phyloP scores from a whole-genome alignment of 2,888 invertebrate genomes.

The Pterobdella sp. region DNA sequence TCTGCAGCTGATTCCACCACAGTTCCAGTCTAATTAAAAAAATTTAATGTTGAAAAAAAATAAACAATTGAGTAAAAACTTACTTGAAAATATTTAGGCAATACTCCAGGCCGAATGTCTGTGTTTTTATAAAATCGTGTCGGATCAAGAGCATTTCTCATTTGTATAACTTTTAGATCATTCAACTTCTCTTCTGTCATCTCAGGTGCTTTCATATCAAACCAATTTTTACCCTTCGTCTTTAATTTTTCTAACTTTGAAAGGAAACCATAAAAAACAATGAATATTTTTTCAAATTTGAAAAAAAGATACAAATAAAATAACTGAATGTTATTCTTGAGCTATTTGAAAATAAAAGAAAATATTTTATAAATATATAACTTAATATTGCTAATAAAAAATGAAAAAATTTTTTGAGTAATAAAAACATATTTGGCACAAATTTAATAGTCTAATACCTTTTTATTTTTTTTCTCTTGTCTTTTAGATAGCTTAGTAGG shows the following conservation, averaged over 20 bases:
- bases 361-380: background rate
- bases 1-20: conserved; percentile 75
- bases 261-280: too few species aligned
- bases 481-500: conserved; percentile 20
- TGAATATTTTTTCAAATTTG: too few species aligned
- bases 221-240: conserved; percentile 82
- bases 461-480: conserved; percentile 11
- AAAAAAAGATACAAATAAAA: too few species aligned
- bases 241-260: conserved; percentile 61
- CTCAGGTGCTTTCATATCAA: conserved; percentile 76
- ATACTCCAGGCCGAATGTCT: conserved; percentile 62
- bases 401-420: background rate
- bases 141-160: conserved; percentile 83
- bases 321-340: too few species aligned
- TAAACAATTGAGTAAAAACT: conserved; percentile 41
- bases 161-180: conserved; percentile 79
- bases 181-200: conserved; percentile 77
- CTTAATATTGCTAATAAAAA: background rate
- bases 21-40: conserved; percentile 51
- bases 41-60: background rate
- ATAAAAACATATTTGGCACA: too few species aligned
- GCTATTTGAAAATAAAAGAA: too few species aligned
- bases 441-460: too few species aligned
- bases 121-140: conserved; percentile 91
- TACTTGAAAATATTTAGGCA: conserved; percentile 79